Percentiles rank a stretch among this genome's conserved stretches.
Evolutionary conservation across 2,113 vertebrate genomes (phyloP).

Genomic region (Prochilodus magdalenae): DNA sequence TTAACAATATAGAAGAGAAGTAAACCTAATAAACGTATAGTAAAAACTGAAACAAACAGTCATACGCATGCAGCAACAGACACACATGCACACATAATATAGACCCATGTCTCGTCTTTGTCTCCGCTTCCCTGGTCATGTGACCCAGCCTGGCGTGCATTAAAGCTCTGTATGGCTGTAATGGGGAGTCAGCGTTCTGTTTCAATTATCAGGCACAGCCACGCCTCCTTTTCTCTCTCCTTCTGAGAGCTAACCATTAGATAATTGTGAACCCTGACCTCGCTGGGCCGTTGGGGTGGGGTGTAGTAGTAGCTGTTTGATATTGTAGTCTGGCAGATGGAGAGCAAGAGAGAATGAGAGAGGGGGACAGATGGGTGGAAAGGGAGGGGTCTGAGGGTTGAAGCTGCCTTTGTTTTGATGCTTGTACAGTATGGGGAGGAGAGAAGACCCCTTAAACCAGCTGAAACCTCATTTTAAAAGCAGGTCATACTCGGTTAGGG

Average conservation of each 20-base stretch:
- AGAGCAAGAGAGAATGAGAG: conserved; percentile 13
- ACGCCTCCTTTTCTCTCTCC: conserved; percentile 20
- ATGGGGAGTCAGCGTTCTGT: conserved; percentile 33
- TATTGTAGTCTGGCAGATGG: conserved; percentile 65
- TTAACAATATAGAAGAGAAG: too few relatives aligned
- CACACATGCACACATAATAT: background rate
- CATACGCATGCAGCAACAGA: background rate
- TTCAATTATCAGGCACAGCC: conserved; percentile 9
- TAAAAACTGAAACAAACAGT: too few relatives aligned
- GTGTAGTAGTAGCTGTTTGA: conserved; percentile 26
- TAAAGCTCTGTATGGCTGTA: conserved; percentile 3
- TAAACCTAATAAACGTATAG: too few relatives aligned
- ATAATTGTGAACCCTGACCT: conserved; percentile 61
- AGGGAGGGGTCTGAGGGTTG: background rate
- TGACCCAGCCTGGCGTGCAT: background rate
- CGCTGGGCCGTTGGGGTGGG: background rate
- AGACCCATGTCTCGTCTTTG: background rate
- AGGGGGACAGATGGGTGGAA: conserved; percentile 5
- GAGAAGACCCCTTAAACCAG: background rate
- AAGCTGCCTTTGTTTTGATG: conserved; percentile 17
- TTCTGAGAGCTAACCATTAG: conserved; percentile 44
- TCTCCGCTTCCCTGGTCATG: background rate
- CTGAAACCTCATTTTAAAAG: conserved; percentile 17
- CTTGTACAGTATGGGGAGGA: background rate
- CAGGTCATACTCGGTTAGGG: background rate